These are phyloP conservation scores for Holothuria scabra DNA, from an alignment of 53 echinoderm and acorn worm species.

Conservation along the genomic window DNA sequence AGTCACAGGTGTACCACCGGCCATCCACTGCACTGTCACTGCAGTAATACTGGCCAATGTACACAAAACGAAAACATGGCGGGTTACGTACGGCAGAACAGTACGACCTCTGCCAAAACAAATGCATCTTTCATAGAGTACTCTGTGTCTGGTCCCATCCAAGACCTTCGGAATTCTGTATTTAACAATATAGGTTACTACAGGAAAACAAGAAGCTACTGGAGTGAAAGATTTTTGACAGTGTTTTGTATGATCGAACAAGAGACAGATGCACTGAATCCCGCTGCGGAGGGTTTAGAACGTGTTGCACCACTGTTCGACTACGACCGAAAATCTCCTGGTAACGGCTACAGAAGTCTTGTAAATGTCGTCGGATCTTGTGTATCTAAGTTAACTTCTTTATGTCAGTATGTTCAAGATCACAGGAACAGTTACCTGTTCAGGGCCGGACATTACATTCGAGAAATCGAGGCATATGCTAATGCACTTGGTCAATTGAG, in stretches of 20 bases:
- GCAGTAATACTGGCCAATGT: too few species aligned
- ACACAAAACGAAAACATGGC: slow-evolving; percentile 46
- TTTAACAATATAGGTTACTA: slow-evolving; percentile 96
- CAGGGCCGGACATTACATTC: slow-evolving; percentile 73
- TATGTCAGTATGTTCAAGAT: slow-evolving; percentile 67
- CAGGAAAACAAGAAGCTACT: slow-evolving; percentile 73
- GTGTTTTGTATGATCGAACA: slow-evolving; percentile 91
- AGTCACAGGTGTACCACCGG: too few species aligned
- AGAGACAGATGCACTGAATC: slow-evolving; percentile 87
- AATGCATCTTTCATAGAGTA: slow-evolving; percentile 58
- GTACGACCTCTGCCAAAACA: slow-evolving; percentile 56
- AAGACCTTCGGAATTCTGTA: slow-evolving; percentile 81
- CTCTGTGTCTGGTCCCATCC: slow-evolving; percentile 69
- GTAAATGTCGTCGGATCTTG: slow-evolving; percentile 89
- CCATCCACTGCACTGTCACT: too few species aligned
- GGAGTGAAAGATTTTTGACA: slow-evolving; percentile 77
- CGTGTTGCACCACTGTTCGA: slow-evolving; percentile 82
- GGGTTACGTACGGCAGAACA: slow-evolving; percentile 55
- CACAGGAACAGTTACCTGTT: slow-evolving; percentile 85
- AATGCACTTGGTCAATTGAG: slow-evolving; percentile 83
- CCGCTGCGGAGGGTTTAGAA: slow-evolving; percentile 85
- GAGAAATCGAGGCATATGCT: slow-evolving; percentile 83
- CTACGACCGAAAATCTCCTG: slow-evolving; percentile 74
- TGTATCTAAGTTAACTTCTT: slow-evolving; percentile 74
- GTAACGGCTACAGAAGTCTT: slow-evolving; percentile 96